These are phyloP conservation scores for Dexiosoma caninum DNA, from an alignment of 2,888 invertebrate species.

Conservation along the genomic window DNA sequence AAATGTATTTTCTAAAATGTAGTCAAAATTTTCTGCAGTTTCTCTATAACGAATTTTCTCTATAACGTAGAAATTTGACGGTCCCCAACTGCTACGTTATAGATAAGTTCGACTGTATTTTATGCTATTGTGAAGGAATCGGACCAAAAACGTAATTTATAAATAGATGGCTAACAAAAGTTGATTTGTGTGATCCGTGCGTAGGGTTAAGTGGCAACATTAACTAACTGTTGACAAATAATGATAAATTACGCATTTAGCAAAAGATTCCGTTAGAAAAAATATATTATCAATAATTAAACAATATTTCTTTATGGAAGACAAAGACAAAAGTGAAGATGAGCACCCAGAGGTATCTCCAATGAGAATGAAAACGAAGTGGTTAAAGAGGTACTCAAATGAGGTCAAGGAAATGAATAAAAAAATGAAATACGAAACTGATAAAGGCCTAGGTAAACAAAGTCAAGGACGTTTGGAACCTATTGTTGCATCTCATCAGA, in stretches of 20 bases:
- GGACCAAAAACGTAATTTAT: too few species aligned
- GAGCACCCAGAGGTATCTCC: conserved; percentile 70
- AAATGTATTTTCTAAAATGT: too few species aligned
- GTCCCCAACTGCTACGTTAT: too few species aligned
- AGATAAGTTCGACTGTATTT: too few species aligned
- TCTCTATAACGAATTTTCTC: too few species aligned
- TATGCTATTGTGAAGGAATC: too few species aligned
- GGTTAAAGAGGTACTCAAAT: conserved; percentile 75
- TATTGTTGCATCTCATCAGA: conserved; percentile 88
- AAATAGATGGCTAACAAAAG: too few species aligned
- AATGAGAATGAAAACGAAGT: conserved; percentile 74
- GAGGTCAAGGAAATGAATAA: conserved; percentile 78
- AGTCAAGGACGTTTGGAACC: conserved; percentile 89
- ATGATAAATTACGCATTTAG: neutral
- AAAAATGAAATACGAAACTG: conserved; percentile 89
- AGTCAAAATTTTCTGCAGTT: too few species aligned
- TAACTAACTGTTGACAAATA: too few species aligned
- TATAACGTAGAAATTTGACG: too few species aligned
- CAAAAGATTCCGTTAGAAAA: neutral
- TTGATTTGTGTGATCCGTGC: too few species aligned
- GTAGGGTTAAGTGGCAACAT: too few species aligned
- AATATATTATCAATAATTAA: neutral
- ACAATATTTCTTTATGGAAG: conserved; percentile 46
- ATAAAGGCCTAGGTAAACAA: conserved; percentile 90
- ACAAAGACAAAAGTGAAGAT: conserved; percentile 64